Evolutionary conservation across 2,113 vertebrate genomes (phyloP), one percentile per base, ranked within the genome.

Genomic region (Eubucco bourcierii): DNA sequence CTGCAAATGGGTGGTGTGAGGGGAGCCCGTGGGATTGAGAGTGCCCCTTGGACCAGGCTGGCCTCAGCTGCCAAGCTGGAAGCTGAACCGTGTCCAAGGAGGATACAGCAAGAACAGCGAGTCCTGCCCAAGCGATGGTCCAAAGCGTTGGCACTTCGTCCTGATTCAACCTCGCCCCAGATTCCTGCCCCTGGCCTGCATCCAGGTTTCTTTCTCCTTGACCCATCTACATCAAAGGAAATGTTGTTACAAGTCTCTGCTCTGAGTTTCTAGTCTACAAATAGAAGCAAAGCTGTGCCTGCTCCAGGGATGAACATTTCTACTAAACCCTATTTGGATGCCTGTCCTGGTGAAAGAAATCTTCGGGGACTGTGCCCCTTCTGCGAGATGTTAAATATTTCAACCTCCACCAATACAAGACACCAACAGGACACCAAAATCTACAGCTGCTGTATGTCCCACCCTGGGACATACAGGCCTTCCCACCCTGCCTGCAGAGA

Each of bases 181-280:
- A 95, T 94, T 96, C 90, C 89, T 0, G 24, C 89, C 87, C 93
- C 87, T 94, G 96, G 94, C 82, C 1, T 6, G 12, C 71, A 90
- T 92, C 90, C 95, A 95, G 93, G 55, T 86, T 91, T 71, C 91
- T 94, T 94, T 96, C 95, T 96, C 94, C 94, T 96, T 96, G 95
- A 96, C 96, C 95, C 80, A 80, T 55, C 93, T 94, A 82, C 85
- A 94, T 92, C 90, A 96, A 94, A 96, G 90, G 94, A 67, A 89
- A 84, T 0, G 3, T 79, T 52, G 44, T 83, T 90, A 82, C 0
- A 4, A 85, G 61, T 56, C 89, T 74, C 82, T 2, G 20, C 83
- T 90, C 80, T 41, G 52, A 86, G 92, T 72, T 88, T 68, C 80
- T 78, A 75, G 80, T 72, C 95, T 86, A 90, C 96, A 96, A 96